Evolutionary conservation across 2,113 vertebrate species (phyloP), one percentile per base, ranked within the genome.

Genomic region (Isichthys henryi): DNA sequence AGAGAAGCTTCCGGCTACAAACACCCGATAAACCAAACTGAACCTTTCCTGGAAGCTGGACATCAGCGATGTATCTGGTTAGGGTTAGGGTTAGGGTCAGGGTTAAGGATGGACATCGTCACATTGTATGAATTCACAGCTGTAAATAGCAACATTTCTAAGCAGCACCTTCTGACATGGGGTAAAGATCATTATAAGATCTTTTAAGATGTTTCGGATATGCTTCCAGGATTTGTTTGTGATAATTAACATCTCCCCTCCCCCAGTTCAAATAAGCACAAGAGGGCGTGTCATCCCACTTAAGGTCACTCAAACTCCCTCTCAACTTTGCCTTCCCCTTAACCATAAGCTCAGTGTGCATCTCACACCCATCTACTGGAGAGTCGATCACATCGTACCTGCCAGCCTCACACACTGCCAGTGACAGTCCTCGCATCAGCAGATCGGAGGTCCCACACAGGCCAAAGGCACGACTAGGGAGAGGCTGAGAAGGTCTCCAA

Each of bases 271-370:
- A 35, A 35, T 77, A 88, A 91, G 89, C 87, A 88, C 77, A 2
- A 91, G 93, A 94, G 93, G 95, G 96, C 91, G 95, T 95, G 94
- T 94, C 62, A 49, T 88, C 39, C 31, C 39, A 23, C 5, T 35
- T 50, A 77, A 19, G 3, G 87, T 92, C 93, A 35, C 92, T 92
- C 89, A 48, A 31, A 92, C 93, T 53, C 93, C 94, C 93, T 93
- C 94, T 94, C 95, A 94, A 89, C 49, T 27, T 10, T 56, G 89
- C 92, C 91, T 90, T 92, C 91, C 91, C 93, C 89, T 89, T 85
- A 92, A 93, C 93, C 93, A 92, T 89, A 91, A 93, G 93, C 91
- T 92, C 93, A 88, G 86, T 91, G 91, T 92, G 52, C 90, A 89
- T 93, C 92, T 91, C 89, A 88, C 92, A 89, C 82, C 43, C 15